Evolutionary conservation across 1,140 invertebrate species (phyloP).

Genomic region (Orius insidiosus): DNA sequence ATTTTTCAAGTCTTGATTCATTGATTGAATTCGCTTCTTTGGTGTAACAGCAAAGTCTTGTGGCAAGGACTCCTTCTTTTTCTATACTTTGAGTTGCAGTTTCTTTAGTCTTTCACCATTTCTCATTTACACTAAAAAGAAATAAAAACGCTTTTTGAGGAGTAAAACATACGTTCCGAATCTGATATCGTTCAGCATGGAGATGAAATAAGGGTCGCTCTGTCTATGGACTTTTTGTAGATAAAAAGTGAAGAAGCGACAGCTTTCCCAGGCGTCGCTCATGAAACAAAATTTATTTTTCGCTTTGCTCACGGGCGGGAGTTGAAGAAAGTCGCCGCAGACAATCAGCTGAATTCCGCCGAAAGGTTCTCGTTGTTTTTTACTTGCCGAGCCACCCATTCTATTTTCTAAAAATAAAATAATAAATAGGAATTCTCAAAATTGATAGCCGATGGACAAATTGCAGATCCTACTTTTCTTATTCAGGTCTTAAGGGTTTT

Average conservation of each 20-base stretch:
- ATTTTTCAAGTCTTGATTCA: constrained; percentile 50
- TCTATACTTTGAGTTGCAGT: constrained; percentile 66
- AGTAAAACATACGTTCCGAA: constrained; percentile 40
- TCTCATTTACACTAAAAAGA: constrained; percentile 40
- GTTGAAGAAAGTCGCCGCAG: constrained; percentile 87
- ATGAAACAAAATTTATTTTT: constrained; percentile 76
- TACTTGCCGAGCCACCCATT: constrained; percentile 56
- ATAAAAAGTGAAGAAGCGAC: constrained; percentile 60
- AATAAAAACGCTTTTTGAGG: background rate
- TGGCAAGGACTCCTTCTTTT: constrained; percentile 71
- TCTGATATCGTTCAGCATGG: constrained; percentile 72
- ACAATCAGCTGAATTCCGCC: constrained; percentile 88
- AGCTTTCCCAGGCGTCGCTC: constrained; percentile 63
- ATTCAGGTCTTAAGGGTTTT: no score
- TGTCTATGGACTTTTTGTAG: constrained; percentile 73
- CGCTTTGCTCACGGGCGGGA: constrained; percentile 63
- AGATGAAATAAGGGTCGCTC: constrained; percentile 66
- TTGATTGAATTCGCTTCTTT: constrained; percentile 83
- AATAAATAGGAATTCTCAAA: no score
- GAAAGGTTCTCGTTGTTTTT: constrained; percentile 73
- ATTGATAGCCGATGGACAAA: no score
- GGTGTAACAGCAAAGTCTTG: constrained; percentile 78
- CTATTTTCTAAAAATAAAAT: constrained; percentile 58
- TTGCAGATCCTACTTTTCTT: no score
- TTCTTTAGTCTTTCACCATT: constrained; percentile 38